Base-by-base conservation (phyloP, 2,113 vertebrate species). In the Equus quagga region DNA sequence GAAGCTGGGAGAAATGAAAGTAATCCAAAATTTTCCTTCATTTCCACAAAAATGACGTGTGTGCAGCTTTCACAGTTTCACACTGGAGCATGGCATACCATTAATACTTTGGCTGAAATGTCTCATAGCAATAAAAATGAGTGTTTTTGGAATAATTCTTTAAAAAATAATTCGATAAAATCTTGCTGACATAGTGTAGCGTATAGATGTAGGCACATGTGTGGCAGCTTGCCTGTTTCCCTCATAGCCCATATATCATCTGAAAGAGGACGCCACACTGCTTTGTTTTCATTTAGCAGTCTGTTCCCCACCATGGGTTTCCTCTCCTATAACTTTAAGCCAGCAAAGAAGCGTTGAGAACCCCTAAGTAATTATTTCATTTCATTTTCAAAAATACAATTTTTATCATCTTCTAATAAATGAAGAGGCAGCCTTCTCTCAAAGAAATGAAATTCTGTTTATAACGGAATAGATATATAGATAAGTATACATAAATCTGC, bases 21-120 rank as follows among this genome's bases (percentile, higher is more conserved):
- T 94, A 82, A 97, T 76, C 94, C 90, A 31, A 33, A 94, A 54
- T 95, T 98, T 98, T 97, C 46, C 67, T 90, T 98, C 13, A 49
- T 11, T 49, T 80, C 92, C 78, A 84, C n/a, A 72, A 46, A 81
- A 93, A 76, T 64, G 58, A 75, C 80, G 8, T 87, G 36, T 21
- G 10, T 90, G 21, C 14, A 9, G 13, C 33, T 79, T 95, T 84
- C 28, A 23, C 1, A 56, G 28, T 23, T 81, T 72, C 36, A 28
- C 6, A 14, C 28, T 69, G 31, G n/a, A 64, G 69, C 19, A 0
- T 33, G 62, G 24, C 21, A 78, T 72, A 76, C 78, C 49, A 24
- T 79, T 87, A 91, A 72, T 89, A 93, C 87, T 96, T 93, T 75
- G 69, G 46, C 51, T 96, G 41, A 69, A 76, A 86, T 90, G 44